Conservation (phyloP, 2,888 invertebrate species). For the Agrochola macilenta region DNA sequence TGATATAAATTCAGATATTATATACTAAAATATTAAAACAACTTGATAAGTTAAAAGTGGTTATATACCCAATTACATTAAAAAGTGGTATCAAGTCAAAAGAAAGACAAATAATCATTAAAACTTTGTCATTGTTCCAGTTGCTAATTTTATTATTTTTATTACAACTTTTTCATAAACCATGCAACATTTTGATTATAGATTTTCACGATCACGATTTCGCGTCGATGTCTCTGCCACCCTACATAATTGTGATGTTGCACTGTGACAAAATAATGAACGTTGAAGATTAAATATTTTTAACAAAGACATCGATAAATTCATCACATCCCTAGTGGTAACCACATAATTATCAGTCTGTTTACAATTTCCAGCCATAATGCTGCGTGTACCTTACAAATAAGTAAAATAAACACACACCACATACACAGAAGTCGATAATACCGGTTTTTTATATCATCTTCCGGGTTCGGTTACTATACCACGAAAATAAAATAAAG, state of each 20-base stretch:
- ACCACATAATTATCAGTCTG: slow-evolving; percentile 85
- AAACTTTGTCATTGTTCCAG: background rate
- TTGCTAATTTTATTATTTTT: no score
- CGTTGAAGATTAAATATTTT: background rate
- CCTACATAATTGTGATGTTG: background rate
- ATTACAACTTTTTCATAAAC: background rate
- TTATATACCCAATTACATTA: background rate
- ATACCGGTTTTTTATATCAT: slow-evolving; percentile 45
- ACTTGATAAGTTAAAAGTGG: background rate
- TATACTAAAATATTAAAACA: background rate
- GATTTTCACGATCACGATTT: no score
- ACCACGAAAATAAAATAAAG: background rate
- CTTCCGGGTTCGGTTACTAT: slow-evolving; percentile 53
- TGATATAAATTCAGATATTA: background rate
- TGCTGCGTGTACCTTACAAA: slow-evolving; percentile 60
- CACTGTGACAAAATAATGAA: background rate
- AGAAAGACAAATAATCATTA: background rate
- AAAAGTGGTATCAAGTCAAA: background rate
- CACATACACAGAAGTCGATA: slow-evolving; percentile 58
- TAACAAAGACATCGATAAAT: slow-evolving; percentile 39
- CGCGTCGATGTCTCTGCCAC: no score
- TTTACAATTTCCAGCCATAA: slow-evolving; percentile 80
- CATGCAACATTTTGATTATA: no score
- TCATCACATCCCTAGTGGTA: slow-evolving; percentile 68
- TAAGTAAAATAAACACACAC: slow-evolving; percentile 72